A percentile compares a stretch with the other conserved stretches of the same genome.
Conservation (phyloP, 2,113 vertebrate genomes). For the Oryzias melastigma region DNA sequence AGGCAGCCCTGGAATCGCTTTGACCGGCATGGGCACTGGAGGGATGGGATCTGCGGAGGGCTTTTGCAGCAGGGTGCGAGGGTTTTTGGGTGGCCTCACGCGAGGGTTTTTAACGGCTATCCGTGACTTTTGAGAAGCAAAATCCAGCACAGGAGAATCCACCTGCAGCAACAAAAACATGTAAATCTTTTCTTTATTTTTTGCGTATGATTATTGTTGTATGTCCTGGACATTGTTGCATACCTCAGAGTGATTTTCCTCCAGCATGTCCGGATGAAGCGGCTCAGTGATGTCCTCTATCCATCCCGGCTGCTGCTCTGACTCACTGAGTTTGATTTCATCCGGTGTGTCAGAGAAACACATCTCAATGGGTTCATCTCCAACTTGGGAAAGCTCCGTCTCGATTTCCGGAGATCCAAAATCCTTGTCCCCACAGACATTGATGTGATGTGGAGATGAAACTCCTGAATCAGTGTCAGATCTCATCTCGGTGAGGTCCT, state of each 20-base stretch:
- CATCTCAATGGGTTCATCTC: constrained; percentile 2
- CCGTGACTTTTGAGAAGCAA: constrained; percentile 68
- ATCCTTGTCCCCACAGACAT: background rate
- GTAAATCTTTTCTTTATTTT: background rate
- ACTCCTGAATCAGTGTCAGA: constrained; percentile 1
- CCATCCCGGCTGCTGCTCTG: background rate
- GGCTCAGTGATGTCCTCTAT: background rate
- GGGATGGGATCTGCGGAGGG: constrained; percentile 62
- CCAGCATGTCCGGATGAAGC: background rate
- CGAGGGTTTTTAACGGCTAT: constrained; percentile 72
- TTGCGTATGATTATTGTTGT: background rate
- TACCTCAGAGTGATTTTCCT: constrained; percentile 42
- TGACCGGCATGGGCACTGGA: constrained; percentile 6
- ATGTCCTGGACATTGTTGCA: background rate
- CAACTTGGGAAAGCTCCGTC: background rate
- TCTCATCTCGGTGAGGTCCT: background rate
- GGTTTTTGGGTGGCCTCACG: constrained; percentile 69
- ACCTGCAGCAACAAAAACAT: constrained; percentile 28
- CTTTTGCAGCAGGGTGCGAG: constrained; percentile 68
- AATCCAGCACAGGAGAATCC: constrained; percentile 58
- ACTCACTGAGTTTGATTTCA: constrained; percentile 10
- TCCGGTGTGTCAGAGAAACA: background rate
- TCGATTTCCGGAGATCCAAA: background rate
- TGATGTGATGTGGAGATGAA: background rate
- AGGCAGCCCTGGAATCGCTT: constrained; percentile 36